Evolutionary conservation across 2,113 vertebrate genomes (phyloP).

Genomic region (Alouatta palliata): DNA sequence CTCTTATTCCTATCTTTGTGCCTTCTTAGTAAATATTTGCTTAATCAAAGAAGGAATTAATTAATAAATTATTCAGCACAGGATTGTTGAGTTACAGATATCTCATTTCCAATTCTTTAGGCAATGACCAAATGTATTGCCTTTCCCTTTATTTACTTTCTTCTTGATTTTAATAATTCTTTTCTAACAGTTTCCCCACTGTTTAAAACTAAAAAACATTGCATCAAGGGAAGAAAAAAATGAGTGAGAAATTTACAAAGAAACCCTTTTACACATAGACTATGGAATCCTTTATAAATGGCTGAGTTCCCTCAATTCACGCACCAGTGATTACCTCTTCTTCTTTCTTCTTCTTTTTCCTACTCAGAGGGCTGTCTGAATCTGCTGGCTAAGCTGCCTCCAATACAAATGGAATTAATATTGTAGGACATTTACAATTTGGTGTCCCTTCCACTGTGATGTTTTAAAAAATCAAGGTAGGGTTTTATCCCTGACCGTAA

Average conservation of each 20-base stretch:
- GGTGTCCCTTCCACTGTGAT: background rate
- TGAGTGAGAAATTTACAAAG: conserved; percentile 60
- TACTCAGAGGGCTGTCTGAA: conserved; percentile 32
- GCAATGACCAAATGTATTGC: background rate
- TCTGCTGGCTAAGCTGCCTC: conserved; percentile 55
- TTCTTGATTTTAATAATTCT: conserved; percentile 28
- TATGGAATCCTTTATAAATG: conserved; percentile 61
- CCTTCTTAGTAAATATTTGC: background rate
- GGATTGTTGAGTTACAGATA: background rate
- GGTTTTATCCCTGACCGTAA: background rate
- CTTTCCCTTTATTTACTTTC: background rate
- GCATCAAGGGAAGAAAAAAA: conserved; percentile 21
- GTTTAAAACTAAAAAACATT: conserved; percentile 29
- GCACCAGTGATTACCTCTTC: conserved; percentile 36
- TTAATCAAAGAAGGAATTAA: conserved; percentile 32
- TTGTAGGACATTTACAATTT: conserved; percentile 47
- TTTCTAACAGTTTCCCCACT: background rate
- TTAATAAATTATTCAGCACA: background rate
- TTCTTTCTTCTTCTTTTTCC: conserved; percentile 45
- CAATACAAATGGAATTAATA: conserved; percentile 68
- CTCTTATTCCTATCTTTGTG: background rate
- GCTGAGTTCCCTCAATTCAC: conserved; percentile 39
- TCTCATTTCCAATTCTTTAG: background rate
- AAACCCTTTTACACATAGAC: conserved; percentile 55
- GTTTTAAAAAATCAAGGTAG: conserved; percentile 39